A percentile compares a stretch with the other conserved stretches of the same genome.
Conservation (phyloP, 2,797 vertebrate genomes). For the Lycodopsis pacificus region DNA sequence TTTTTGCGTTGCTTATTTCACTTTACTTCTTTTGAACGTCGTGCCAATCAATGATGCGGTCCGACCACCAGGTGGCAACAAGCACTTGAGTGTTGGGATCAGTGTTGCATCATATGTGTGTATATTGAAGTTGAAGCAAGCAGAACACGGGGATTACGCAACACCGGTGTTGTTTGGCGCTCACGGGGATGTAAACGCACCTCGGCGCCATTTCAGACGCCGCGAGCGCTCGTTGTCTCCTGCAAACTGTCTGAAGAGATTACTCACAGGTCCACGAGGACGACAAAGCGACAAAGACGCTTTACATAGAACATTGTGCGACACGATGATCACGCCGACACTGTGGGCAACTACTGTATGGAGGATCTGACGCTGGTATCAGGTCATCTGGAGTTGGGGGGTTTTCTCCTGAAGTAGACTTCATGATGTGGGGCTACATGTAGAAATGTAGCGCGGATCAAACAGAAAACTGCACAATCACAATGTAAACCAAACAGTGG, state of each 20-base stretch:
- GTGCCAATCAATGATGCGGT: not conserved
- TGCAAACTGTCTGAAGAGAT: slow-evolving; percentile 9
- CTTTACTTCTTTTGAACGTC: not conserved
- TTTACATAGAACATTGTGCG: slow-evolving; percentile 4
- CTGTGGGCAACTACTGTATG: slow-evolving; percentile 51
- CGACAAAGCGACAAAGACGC: slow-evolving; percentile 3
- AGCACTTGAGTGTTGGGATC: not conserved
- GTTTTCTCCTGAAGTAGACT: not conserved
- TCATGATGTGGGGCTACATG: slow-evolving; percentile 13
- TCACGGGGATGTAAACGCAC: slow-evolving; percentile 1
- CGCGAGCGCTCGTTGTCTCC: not conserved
- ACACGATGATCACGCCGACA: slow-evolving; percentile 35
- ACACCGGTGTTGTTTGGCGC: slow-evolving; percentile 1
- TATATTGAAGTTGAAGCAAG: slow-evolving; percentile 3
- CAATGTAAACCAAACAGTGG: slow-evolving; percentile 19
- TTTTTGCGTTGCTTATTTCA: not conserved
- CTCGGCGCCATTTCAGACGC: too few relatives aligned
- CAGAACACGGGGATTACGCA: slow-evolving; percentile 17
- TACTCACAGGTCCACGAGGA: slow-evolving; percentile 1
- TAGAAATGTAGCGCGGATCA: slow-evolving; percentile 40
- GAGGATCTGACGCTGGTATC: not conserved
- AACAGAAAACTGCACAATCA: slow-evolving; percentile 19
- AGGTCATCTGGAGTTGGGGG: not conserved
- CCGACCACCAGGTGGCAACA: slow-evolving; percentile 66
- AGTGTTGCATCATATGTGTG: too few relatives aligned